phyloP scores from a whole-genome alignment of 2,113 vertebrate genomes.

The Ivindomyrus marchei region DNA sequence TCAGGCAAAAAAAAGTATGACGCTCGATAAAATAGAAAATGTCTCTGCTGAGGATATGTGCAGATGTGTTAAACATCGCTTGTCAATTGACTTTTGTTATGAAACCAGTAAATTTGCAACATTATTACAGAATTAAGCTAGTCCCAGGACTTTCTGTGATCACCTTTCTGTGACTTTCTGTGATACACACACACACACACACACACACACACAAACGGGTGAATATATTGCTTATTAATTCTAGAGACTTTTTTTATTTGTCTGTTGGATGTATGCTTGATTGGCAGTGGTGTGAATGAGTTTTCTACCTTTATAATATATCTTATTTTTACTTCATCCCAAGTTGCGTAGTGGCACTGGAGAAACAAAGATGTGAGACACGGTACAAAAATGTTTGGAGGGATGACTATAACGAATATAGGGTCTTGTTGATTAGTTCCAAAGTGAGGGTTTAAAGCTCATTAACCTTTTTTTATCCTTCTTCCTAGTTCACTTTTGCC shows the following conservation, averaged over 20 bases:
- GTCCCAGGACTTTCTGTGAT: background rate
- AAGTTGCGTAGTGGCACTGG: background rate
- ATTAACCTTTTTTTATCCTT: background rate
- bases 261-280: background rate
- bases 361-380: background rate
- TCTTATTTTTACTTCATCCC: background rate
- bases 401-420: background rate
- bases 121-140: background rate
- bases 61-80: background rate
- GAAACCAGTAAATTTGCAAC: background rate
- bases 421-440: background rate
- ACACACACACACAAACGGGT: background rate
- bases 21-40: background rate
- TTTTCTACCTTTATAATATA: background rate
- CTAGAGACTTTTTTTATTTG: background rate
- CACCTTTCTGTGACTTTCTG: background rate
- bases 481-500: background rate
- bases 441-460: background rate
- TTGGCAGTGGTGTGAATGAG: background rate
- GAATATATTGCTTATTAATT: background rate
- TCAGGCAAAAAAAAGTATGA: too few relatives aligned
- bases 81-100: background rate
- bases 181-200: background rate
- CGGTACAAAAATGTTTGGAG: background rate
- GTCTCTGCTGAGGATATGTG: background rate